Conservation (phyloP, 2,797 vertebrate genomes). For the Odontamblyopus rebecca region DNA sequence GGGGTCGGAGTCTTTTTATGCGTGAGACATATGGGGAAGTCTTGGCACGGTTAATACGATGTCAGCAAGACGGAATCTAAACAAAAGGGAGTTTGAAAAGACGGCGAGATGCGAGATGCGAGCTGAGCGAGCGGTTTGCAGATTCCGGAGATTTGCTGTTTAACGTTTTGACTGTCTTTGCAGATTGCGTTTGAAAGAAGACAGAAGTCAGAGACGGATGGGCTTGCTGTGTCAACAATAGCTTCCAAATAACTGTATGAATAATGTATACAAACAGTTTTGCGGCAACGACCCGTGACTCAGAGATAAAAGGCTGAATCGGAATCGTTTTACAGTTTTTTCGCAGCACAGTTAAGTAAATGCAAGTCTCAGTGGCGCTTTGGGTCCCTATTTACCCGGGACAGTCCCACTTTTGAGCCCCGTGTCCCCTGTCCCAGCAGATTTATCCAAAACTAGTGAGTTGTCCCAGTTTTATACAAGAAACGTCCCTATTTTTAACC, state of each 20-base stretch:
- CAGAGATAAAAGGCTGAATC: neutral
- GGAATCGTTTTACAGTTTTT: neutral
- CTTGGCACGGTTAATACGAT: constrained; percentile 29
- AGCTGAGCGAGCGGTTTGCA: constrained; percentile 9
- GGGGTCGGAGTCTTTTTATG: constrained; percentile 27
- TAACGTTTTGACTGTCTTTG: constrained; percentile 3
- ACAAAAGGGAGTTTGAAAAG: constrained; percentile 3
- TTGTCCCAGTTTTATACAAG: too few relatives aligned
- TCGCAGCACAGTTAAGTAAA: neutral
- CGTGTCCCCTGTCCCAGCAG: too few relatives aligned
- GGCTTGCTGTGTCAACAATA: neutral
- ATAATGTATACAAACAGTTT: neutral
- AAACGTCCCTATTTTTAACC: too few relatives aligned
- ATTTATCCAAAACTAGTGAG: too few relatives aligned
- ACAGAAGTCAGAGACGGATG: neutral
- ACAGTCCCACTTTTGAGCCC: too few relatives aligned
- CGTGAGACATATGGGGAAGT: constrained; percentile 27
- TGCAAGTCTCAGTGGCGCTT: neutral
- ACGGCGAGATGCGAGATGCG: constrained; percentile 23
- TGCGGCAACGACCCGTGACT: neutral
- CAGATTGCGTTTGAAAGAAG: constrained; percentile 7
- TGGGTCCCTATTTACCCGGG: too few relatives aligned
- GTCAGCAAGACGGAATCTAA: constrained; percentile 7
- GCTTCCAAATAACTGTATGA: neutral
- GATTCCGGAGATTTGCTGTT: neutral